Evolutionary conservation across 2,888 invertebrate genomes (phyloP).

Genomic region (Epistrophe eligans): DNA sequence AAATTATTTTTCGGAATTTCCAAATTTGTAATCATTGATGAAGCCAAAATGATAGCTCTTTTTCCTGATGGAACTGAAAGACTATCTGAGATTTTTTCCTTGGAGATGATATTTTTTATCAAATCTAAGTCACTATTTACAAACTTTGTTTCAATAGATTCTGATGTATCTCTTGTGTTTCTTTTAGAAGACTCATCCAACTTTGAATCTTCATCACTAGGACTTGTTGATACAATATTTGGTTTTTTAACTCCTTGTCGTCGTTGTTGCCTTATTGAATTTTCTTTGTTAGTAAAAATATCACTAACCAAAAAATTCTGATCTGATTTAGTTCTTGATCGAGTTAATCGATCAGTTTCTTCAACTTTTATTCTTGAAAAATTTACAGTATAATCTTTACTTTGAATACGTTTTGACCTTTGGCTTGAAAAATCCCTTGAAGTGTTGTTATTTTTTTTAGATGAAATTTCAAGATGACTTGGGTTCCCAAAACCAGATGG

Average conservation of each 20-base stretch:
- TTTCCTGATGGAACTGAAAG: neutral
- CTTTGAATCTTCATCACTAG: neutral
- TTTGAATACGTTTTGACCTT: neutral
- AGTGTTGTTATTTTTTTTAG: neutral
- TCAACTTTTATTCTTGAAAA: conserved; percentile 4
- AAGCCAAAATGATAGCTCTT: neutral
- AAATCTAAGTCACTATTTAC: neutral
- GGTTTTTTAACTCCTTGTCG: neutral
- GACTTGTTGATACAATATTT: too few relatives aligned
- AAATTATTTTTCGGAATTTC: neutral
- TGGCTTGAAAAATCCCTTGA: neutral
- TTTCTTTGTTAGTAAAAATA: neutral
- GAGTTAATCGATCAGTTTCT: conserved; percentile 24
- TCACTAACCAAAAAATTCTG: neutral
- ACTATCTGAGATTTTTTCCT: neutral
- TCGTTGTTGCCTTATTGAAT: neutral
- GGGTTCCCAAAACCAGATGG: too few relatives aligned
- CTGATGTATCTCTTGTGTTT: too few relatives aligned
- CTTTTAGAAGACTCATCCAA: too few relatives aligned
- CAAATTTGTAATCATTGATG: neutral
- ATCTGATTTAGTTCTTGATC: conserved; percentile 8
- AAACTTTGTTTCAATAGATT: too few relatives aligned
- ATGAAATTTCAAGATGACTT: neutral
- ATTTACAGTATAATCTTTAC: neutral
- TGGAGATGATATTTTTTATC: neutral